A percentile compares a stretch with the other conserved stretches of the same genome.
Conservation (phyloP, 2,113 vertebrate species). For the Hyperoodon ampullatus region DNA sequence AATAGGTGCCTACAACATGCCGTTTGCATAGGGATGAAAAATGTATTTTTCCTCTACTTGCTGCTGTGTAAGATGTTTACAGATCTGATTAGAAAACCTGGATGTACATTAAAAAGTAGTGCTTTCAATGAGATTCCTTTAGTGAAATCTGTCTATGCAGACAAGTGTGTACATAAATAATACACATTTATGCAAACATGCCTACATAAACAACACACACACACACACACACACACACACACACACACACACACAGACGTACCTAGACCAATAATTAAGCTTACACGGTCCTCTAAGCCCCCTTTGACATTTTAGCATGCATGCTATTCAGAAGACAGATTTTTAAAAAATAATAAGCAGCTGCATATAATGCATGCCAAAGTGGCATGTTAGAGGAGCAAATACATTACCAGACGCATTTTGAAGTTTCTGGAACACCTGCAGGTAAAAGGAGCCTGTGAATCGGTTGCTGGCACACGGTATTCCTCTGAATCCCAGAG, state of each 20-base stretch:
- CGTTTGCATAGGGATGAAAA: not conserved
- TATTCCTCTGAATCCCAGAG: slow-evolving; percentile 74
- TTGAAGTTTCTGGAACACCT: slow-evolving; percentile 85
- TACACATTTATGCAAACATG: slow-evolving; percentile 46
- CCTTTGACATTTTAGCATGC: slow-evolving; percentile 74
- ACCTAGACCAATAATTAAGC: slow-evolving; percentile 62
- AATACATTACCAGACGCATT: slow-evolving; percentile 90
- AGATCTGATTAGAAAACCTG: slow-evolving; percentile 57
- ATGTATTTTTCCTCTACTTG: slow-evolving; percentile 48
- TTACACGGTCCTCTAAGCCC: slow-evolving; percentile 62
- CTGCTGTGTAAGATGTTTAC: slow-evolving; percentile 56
- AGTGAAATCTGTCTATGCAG: slow-evolving; percentile 57
- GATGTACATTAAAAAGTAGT: slow-evolving; percentile 64
- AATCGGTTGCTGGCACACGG: slow-evolving; percentile 47
- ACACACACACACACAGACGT: not conserved
- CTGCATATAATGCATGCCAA: not conserved
- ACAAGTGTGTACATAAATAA: slow-evolving; percentile 57
- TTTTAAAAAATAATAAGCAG: slow-evolving; percentile 53
- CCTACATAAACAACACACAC: slow-evolving; percentile 49
- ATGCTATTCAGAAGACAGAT: slow-evolving; percentile 78
- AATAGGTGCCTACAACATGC: slow-evolving; percentile 36
- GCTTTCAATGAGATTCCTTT: slow-evolving; percentile 51
- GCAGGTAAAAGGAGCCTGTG: slow-evolving; percentile 74
- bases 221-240: slow-evolving; percentile 42
- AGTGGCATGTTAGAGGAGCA: slow-evolving; percentile 56